phyloP scores from a whole-genome alignment of 2,113 vertebrate genomes.

The Emydura subglobosa region DNA sequence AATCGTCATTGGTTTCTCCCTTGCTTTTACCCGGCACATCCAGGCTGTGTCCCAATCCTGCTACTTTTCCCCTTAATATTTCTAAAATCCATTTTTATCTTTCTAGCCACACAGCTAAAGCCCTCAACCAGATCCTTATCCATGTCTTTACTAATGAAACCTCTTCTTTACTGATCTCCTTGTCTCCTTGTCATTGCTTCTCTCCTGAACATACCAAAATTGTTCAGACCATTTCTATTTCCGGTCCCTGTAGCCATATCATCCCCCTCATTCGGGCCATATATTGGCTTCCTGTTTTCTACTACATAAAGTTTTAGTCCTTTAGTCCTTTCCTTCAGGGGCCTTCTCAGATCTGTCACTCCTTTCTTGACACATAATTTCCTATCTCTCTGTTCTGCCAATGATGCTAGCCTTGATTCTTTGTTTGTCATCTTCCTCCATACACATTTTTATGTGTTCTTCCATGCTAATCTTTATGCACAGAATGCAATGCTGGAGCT shows the following conservation, averaged over 20 bases:
- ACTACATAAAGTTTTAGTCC: not conserved
- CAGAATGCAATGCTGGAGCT: not conserved
- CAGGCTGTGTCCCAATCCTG: not conserved
- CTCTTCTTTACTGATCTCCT: not conserved
- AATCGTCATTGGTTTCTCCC: not conserved
- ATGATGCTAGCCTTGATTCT: not conserved
- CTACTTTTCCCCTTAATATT: not conserved
- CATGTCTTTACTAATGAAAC: not conserved
- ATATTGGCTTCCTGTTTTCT: not conserved
- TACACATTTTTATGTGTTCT: not conserved
- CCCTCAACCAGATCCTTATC: not conserved
- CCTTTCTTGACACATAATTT: not conserved
- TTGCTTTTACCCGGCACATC: not conserved
- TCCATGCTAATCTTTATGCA: not conserved
- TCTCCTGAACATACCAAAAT: not conserved
- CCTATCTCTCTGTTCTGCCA: not conserved
- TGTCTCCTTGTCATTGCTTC: not conserved
- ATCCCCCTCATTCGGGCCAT: not conserved
- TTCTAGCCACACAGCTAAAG: not conserved
- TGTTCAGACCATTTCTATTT: not conserved
- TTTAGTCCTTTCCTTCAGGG: not conserved
- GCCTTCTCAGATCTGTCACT: not conserved
- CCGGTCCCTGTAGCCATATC: not conserved
- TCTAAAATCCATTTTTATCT: not conserved
- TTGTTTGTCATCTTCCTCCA: not conserved